Evolutionary conservation across 2,113 vertebrate species (phyloP).

Genomic region (Entelurus aequoreus): DNA sequence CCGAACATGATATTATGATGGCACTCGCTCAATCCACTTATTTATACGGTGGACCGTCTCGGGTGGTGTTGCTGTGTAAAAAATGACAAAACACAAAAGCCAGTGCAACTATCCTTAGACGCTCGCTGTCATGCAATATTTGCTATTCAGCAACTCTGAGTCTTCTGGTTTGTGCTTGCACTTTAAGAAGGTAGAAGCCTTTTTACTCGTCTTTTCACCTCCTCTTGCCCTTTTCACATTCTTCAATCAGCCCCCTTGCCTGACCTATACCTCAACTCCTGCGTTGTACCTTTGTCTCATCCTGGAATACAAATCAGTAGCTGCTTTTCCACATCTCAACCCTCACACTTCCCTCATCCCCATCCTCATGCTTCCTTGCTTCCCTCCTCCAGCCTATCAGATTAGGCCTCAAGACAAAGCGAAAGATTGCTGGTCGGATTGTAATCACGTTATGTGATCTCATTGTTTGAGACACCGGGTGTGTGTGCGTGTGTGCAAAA

Average conservation of each 20-base stretch:
- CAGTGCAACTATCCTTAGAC: no score
- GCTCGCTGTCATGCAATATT: no score
- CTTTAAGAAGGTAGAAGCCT: no score
- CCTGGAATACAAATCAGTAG: conserved; percentile 11
- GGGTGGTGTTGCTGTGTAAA: no score
- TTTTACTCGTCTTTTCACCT: neutral
- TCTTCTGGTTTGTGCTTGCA: no score
- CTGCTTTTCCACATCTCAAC: conserved; percentile 18
- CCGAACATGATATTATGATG: no score
- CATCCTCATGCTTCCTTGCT: conserved; percentile 12
- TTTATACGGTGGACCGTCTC: no score
- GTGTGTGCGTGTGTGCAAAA: conserved; percentile 22
- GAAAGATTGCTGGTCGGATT: conserved; percentile 64
- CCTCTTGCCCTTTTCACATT: conserved; percentile 10
- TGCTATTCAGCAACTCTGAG: no score
- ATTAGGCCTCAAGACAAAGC: conserved; percentile 59
- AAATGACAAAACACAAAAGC: no score
- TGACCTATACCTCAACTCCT: conserved; percentile 10
- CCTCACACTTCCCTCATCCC: neutral
- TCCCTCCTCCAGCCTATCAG: conserved; percentile 37
- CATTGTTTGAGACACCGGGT: conserved; percentile 52
- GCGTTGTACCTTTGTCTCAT: conserved; percentile 8
- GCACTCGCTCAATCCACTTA: no score
- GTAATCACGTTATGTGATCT: conserved; percentile 68
- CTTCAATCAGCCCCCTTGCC: neutral